These are phyloP conservation scores for Heliornis fulica DNA, from an alignment of 2,113 vertebrate species.

Conservation along the genomic window DNA sequence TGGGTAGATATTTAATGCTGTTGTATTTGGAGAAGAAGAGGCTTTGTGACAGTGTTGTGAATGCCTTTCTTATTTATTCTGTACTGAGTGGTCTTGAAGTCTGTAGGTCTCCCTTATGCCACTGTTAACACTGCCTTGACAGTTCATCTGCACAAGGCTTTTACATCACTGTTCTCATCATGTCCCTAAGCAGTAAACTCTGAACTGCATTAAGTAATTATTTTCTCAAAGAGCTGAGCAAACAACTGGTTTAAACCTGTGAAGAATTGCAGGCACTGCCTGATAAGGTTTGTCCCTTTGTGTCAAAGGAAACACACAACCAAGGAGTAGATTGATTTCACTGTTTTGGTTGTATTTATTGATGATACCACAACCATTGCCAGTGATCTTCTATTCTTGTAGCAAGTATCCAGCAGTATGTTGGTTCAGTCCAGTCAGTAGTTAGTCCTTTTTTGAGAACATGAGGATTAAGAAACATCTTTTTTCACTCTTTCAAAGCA, in stretches of 20 bases:
- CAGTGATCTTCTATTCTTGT: fast-evolving
- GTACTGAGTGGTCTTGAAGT: not conserved
- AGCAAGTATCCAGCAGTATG: not conserved
- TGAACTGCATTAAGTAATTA: not conserved
- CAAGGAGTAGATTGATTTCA: not conserved
- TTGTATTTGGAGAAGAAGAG: not conserved
- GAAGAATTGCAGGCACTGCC: not conserved
- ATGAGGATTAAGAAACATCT: not conserved
- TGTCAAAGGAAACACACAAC: not conserved
- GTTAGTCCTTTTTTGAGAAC: not conserved
- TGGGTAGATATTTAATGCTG: not conserved
- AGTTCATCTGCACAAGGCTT: not conserved
- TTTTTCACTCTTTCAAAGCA: not conserved
- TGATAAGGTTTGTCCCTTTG: not conserved
- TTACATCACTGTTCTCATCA: not conserved
- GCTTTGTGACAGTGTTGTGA: not conserved
- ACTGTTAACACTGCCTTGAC: not conserved
- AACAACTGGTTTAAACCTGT: not conserved
- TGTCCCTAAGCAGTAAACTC: not conserved
- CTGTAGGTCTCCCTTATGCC: not conserved
- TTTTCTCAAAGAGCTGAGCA: not conserved
- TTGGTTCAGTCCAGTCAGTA: not conserved
- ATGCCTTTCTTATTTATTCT: not conserved
- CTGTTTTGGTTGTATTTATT: not conserved
- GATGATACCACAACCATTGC: fast-evolving